Evolutionary conservation across 35 echinoderm and acorn worm genomes (phyloP).

Genomic region (Apostichopus parvimensis): DNA sequence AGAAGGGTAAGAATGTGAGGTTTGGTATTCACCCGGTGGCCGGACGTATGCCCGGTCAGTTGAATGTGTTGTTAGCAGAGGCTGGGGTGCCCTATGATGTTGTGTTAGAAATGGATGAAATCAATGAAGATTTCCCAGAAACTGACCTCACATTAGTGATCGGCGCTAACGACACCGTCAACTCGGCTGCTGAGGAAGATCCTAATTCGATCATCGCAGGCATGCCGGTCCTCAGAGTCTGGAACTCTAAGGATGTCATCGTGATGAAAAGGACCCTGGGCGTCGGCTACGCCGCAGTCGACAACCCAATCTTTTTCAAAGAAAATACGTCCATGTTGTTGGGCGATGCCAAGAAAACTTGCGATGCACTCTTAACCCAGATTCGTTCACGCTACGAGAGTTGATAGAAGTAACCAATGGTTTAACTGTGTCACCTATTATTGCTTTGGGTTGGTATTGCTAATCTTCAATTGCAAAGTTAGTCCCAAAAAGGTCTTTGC

Average conservation of each 20-base stretch:
- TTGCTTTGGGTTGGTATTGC: not conserved
- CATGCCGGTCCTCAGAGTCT: constrained; percentile 95
- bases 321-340: constrained; percentile 95
- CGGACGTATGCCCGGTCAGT: constrained; percentile 97
- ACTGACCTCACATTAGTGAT: constrained; percentile 88
- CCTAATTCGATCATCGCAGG: constrained; percentile 99
- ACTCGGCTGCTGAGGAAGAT: constrained; percentile 96
- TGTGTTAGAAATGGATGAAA: constrained; percentile 98
- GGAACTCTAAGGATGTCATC: constrained; percentile 83
- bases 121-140: constrained; percentile 98
- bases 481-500: too few relatives aligned
- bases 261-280: constrained; percentile 98
- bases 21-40: constrained; percentile 99
- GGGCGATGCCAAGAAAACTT: constrained; percentile 99
- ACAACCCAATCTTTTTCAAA: constrained; percentile 99
- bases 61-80: constrained; percentile 96
- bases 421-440: not conserved
- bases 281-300: constrained; percentile 97
- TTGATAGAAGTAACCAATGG: not conserved
- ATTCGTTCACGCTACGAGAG: constrained; percentile 68
- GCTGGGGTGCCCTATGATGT: constrained; percentile 98
- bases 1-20: constrained; percentile 92
- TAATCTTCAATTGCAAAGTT: not conserved
- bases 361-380: constrained; percentile 84
- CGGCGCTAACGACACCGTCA: constrained; percentile 97